These are phyloP conservation scores for Melieria picta DNA, from an alignment of 2,888 invertebrate species.

Conservation along the genomic window DNA sequence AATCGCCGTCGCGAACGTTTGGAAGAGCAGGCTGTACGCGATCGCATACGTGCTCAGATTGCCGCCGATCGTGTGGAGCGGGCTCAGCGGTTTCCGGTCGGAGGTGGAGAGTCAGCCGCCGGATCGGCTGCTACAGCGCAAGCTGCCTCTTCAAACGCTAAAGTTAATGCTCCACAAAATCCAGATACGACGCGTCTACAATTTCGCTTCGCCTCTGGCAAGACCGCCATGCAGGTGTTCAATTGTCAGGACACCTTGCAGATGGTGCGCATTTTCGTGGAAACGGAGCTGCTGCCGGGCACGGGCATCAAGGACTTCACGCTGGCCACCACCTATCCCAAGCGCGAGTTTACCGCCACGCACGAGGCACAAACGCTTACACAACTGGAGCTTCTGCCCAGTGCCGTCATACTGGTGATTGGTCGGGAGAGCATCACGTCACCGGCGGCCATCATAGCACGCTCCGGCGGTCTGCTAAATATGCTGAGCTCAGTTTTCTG, in stretches of 20 bases:
- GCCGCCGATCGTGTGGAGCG: conserved; percentile 84
- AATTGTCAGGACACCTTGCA: conserved; percentile 73
- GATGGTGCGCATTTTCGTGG: conserved; percentile 67
- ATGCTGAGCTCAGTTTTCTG: conserved; percentile 60
- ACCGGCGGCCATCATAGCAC: conserved; percentile 44
- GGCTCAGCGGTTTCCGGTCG: conserved; percentile 65
- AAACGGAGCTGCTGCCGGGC: conserved; percentile 52
- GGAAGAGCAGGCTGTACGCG: conserved; percentile 78
- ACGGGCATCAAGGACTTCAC: conserved; percentile 71
- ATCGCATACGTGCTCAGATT: conserved; percentile 84
- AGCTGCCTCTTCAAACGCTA: conserved; percentile 29
- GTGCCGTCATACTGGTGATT: conserved; percentile 72
- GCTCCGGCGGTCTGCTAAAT: conserved; percentile 50
- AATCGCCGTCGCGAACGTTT: conserved; percentile 76
- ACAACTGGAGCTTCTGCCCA: conserved; percentile 83
- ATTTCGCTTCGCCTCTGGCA: conserved; percentile 86
- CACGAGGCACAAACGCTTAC: conserved; percentile 90
- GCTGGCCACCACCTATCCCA: conserved; percentile 88
- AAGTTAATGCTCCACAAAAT: conserved; percentile 44
- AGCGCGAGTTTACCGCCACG: conserved; percentile 83
- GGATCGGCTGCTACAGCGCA: conserved; percentile 6
- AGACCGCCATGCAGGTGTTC: conserved; percentile 78
- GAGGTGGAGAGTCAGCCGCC: conserved; percentile 12
- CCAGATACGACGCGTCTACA: conserved; percentile 77
- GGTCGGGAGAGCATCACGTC: conserved; percentile 45